phyloP scores from a whole-genome alignment of 1,140 invertebrate species.

The Lineus longissimus region DNA sequence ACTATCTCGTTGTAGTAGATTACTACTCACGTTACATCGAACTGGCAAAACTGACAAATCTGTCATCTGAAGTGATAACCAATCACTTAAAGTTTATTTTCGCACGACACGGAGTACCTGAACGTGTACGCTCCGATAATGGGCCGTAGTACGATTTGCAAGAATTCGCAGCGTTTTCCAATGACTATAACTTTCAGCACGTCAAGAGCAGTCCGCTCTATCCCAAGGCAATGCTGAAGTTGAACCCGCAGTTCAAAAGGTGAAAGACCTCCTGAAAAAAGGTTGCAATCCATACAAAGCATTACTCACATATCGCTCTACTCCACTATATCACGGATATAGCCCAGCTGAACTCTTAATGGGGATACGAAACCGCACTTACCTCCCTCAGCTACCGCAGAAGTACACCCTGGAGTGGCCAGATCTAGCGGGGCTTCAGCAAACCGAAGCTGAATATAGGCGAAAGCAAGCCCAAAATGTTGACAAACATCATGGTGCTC shows the following conservation, averaged over 20 bases:
- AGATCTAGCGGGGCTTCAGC: not conserved
- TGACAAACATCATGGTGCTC: not conserved
- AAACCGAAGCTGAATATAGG: not conserved
- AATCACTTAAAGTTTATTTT: constrained; percentile 34
- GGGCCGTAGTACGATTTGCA: constrained; percentile 49
- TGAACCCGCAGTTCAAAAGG: constrained; percentile 22
- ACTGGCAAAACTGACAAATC: constrained; percentile 13
- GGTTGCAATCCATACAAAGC: constrained; percentile 7
- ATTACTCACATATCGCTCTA: constrained; percentile 2
- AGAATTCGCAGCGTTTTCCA: constrained; percentile 50
- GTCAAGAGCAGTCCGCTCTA: constrained; percentile 29
- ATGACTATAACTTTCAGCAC: constrained; percentile 47
- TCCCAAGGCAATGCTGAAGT: constrained; percentile 36
- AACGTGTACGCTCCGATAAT: constrained; percentile 49
- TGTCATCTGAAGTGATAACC: constrained; percentile 11
- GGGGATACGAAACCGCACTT: not conserved
- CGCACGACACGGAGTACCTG: constrained; percentile 47
- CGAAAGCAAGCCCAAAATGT: not conserved
- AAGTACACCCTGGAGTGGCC: not conserved
- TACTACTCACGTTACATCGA: constrained; percentile 24
- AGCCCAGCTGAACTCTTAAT: constrained; percentile 6
- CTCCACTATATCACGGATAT: constrained; percentile 1
- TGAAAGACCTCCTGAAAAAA: constrained; percentile 18
- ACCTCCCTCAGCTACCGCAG: not conserved
- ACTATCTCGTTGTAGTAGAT: constrained; percentile 21